phyloP scores from a whole-genome alignment of 2,888 invertebrate species.

The Limnephilus marmoratus region DNA sequence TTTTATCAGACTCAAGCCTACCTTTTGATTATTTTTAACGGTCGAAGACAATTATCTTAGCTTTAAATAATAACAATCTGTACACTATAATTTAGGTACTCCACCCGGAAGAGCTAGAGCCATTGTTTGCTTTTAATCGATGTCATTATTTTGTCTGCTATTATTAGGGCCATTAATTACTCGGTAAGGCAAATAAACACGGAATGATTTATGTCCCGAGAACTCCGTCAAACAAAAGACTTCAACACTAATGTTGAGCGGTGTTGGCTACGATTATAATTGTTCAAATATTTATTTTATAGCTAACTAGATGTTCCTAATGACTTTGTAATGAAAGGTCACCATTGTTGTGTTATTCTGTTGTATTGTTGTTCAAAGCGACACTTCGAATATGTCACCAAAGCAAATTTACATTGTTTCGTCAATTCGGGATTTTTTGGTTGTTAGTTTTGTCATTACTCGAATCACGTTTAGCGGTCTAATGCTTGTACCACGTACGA shows the following conservation, averaged over 20 bases:
- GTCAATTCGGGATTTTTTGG: constrained; percentile 28
- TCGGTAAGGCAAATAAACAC: constrained; percentile 53
- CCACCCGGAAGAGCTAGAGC: constrained; percentile 42
- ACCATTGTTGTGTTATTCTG: constrained; percentile 35
- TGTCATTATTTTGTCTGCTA: constrained; percentile 56
- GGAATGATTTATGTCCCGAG: constrained; percentile 54
- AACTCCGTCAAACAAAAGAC: constrained; percentile 41
- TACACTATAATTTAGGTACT: background rate
- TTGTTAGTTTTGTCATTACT: constrained; percentile 27
- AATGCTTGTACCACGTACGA: background rate
- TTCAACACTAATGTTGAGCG: constrained; percentile 36
- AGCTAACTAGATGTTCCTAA: constrained; percentile 48
- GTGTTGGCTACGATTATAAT: constrained; percentile 46
- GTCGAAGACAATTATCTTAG: background rate
- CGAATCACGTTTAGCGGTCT: constrained; percentile 29
- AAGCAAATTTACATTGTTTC: constrained; percentile 47
- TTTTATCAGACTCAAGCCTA: background rate
- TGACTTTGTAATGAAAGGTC: constrained; percentile 51
- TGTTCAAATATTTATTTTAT: constrained; percentile 50
- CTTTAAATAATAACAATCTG: background rate
- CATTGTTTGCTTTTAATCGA: constrained; percentile 57
- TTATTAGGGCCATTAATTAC: constrained; percentile 57
- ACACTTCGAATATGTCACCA: constrained; percentile 45
- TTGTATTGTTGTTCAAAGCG: constrained; percentile 23
- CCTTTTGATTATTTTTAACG: constrained; percentile 22